Base-by-base conservation (phyloP, 2,113 vertebrate genomes). In the Greenwoodochromis staneri region DNA sequence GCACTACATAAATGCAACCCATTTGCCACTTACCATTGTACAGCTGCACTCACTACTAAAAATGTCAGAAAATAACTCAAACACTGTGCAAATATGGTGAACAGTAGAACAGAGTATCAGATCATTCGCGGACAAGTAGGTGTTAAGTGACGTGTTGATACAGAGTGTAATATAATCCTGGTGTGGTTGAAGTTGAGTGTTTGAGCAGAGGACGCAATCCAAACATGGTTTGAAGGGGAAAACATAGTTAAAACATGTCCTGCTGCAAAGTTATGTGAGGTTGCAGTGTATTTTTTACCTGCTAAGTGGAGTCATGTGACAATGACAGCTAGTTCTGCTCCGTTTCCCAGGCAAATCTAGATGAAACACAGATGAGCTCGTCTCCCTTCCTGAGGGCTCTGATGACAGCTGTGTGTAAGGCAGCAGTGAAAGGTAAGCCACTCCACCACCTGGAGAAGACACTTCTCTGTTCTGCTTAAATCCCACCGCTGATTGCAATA, bases 321-420 rank as follows among this genome's bases (percentile, higher is more conserved):
- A 73, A 9, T 87, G 45, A 78, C 71, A 8, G 42, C 24, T 49
- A 49, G 42, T 49, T 78, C 82, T 47, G 5, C 61, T 95, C 87
- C 92, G 6, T 42, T 81, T 95, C 96, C 66, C 94, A 99, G 99
- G 98, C 97, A 86, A 98, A 98, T 96, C 96, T 99, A 86, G 98
- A 99, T 47, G 99, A 99, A 88, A 97, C 95, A 94, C 98, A 99
- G 96, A 98, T 98, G 97, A 99, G 97, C 97, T 99, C 99, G 88
- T 97, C 98, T 89, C 96, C 97, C 92, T 99, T 99, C 97, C 97
- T 99, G 96, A 97, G 98, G 97, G 98, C 98, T 96, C 96, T 99
- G 97, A 99, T 99, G 98, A 99, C 98, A 63, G 97, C 98, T 38
- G 98, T 99, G 94, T 99, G 99, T 96, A 99, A 99, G 96, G 98